Percentiles rank a stretch among this genome's conserved stretches.
Conservation (phyloP, 2,797 vertebrate species). For the Helicolenus hilgendorfi region DNA sequence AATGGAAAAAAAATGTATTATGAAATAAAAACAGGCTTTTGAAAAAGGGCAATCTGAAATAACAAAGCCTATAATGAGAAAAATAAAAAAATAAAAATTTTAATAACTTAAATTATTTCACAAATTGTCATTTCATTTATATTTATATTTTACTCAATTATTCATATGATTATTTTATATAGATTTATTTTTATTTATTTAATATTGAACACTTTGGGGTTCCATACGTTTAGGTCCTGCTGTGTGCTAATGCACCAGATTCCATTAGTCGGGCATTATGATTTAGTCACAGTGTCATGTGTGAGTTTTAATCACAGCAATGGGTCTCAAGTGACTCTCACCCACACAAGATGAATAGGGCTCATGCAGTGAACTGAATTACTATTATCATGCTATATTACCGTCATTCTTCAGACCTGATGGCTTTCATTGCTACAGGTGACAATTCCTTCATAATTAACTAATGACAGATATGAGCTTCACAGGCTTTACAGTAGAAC, state of each 20-base stretch:
- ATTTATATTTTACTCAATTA: background rate
- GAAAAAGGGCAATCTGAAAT: too few relatives aligned
- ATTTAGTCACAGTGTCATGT: background rate
- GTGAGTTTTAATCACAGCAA: conserved; percentile 14
- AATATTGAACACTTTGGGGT: background rate
- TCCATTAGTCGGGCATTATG: background rate
- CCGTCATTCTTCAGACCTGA: conserved; percentile 28
- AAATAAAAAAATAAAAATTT: too few relatives aligned
- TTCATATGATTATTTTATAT: background rate
- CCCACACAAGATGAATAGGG: conserved; percentile 19
- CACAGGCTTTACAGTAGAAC: background rate
- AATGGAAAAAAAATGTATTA: too few relatives aligned
- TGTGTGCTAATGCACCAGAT: background rate
- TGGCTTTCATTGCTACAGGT: conserved; percentile 9
- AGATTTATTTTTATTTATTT: background rate
- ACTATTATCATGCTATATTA: conserved; percentile 33
- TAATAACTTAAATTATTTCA: too few relatives aligned
- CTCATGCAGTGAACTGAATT: conserved; percentile 27
- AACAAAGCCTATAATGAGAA: too few relatives aligned
- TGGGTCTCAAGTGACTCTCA: conserved; percentile 6
- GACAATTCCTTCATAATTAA: conserved; percentile 29
- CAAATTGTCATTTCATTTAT: background rate
- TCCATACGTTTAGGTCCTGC: background rate
- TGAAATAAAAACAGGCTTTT: too few relatives aligned
- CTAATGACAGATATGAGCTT: conserved; percentile 1